phyloP scores from a whole-genome alignment of 2,888 invertebrate genomes.

The Conus canariensis region DNA sequence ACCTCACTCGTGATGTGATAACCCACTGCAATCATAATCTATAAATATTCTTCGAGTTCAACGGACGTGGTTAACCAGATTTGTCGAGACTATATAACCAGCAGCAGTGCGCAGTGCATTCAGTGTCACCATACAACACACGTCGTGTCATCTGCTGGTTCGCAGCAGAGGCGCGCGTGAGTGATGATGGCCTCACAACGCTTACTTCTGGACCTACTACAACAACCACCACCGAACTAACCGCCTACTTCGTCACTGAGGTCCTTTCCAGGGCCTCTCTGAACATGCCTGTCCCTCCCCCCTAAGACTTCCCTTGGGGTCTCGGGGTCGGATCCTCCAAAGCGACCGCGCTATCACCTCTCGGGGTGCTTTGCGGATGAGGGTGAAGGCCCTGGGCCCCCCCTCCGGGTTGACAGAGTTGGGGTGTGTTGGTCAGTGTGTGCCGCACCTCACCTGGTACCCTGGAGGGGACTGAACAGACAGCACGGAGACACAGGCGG shows the following conservation, averaged over 20 bases:
- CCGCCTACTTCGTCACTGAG: conserved; percentile 25
- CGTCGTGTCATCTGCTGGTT: neutral
- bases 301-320: conserved; percentile 2
- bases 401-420: conserved; percentile 30
- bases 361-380: too few relatives aligned
- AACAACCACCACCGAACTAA: neutral
- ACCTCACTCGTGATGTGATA: too few relatives aligned
- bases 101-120: neutral
- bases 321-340: too few relatives aligned
- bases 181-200: neutral
- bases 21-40: too few relatives aligned
- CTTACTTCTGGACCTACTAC: neutral
- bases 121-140: neutral
- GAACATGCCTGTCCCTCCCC: neutral
- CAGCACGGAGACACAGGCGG: neutral
- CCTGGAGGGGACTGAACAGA: conserved; percentile 17
- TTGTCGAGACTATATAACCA: neutral
- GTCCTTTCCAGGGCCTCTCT: neutral
- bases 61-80: too few relatives aligned
- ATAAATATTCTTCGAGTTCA: too few relatives aligned
- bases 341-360: too few relatives aligned
- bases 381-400: too few relatives aligned
- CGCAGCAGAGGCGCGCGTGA: neutral
- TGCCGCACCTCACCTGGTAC: conserved; percentile 22
- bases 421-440: conserved; percentile 26